Evolutionary conservation across 2,888 invertebrate genomes (phyloP), one percentile per base, ranked within the genome.

Genomic region (Empis livida): DNA sequence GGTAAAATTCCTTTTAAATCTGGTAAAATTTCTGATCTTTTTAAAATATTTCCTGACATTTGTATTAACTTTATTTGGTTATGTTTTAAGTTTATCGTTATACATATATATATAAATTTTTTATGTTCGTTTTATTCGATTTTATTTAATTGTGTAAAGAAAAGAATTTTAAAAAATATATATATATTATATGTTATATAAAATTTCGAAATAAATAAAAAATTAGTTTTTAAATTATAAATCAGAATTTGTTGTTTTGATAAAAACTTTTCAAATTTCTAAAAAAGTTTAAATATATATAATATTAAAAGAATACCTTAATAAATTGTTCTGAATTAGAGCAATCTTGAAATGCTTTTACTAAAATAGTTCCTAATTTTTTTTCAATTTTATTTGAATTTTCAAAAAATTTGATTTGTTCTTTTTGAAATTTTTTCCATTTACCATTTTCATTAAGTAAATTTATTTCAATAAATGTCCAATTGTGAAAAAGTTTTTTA

Each of bases 321-420:
- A 73, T 73, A 40, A 73, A 63, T 46, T 74, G 70, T 58, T 76
- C 76, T 50, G 76, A 67, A 42, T 75, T 76, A 52, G 69, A 68
- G 53, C 77, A 77, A 49, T 79, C 78, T 55, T 76, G 75, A 61
- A 76, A 77, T 10, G 75, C 77, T 54, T 74, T 73, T 15, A 72
- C 67, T 46, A 78, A 70, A 43, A 79, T 71, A 9, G 77, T 73
- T 30, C 76, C 75, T 46, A 81, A 61, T 49, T 76, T 67, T 48
- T 75, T 66, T 57, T 80, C 80, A 54, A 72, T 54, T 27, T 62
- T 52, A 13, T 61, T 58, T 49, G 70, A 62, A 20, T 63, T 64
- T 10, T 56, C 54, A 43, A 65, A 65, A 45, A 78, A 73, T 48
- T 71, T 68, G 16, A 60, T 61, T 39, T 73, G 65, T 6, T 72